A percentile compares a stretch with the other conserved stretches of the same genome.
phyloP scores from a whole-genome alignment of 2,797 vertebrate species.

The Coilia nasus region DNA sequence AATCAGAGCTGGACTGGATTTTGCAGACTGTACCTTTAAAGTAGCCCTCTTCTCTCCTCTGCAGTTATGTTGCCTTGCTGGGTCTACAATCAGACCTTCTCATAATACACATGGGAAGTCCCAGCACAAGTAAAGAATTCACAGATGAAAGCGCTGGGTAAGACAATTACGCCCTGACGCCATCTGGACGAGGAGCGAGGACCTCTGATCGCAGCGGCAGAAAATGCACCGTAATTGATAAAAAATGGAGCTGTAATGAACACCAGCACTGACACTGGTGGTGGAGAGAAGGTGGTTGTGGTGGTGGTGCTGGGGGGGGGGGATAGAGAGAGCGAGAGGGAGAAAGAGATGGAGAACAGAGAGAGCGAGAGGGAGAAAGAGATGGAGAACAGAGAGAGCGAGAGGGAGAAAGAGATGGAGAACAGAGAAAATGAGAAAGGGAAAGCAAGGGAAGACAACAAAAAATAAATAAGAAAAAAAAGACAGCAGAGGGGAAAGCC shows the following conservation, averaged over 20 bases:
- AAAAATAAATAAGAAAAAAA: background rate
- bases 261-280: constrained; percentile 7
- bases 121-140: background rate
- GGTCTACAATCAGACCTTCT: background rate
- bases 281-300: too few relatives aligned
- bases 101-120: constrained; percentile 5
- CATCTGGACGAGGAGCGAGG: background rate
- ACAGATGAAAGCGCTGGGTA: background rate
- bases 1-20: too few relatives aligned
- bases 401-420: background rate
- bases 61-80: background rate
- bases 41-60: background rate
- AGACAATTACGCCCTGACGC: background rate
- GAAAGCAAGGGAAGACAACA: background rate
- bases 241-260: constrained; percentile 17
- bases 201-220: background rate
- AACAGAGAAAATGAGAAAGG: background rate
- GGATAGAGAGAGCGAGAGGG: background rate
- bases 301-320: too few relatives aligned
- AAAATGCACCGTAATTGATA: constrained; percentile 15
- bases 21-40: too few relatives aligned
- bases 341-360: background rate
- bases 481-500: background rate
- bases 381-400: background rate
- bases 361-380: background rate